Base-by-base conservation (phyloP, 2,797 vertebrate species). In the Geotrypetes seraphini region DNA sequence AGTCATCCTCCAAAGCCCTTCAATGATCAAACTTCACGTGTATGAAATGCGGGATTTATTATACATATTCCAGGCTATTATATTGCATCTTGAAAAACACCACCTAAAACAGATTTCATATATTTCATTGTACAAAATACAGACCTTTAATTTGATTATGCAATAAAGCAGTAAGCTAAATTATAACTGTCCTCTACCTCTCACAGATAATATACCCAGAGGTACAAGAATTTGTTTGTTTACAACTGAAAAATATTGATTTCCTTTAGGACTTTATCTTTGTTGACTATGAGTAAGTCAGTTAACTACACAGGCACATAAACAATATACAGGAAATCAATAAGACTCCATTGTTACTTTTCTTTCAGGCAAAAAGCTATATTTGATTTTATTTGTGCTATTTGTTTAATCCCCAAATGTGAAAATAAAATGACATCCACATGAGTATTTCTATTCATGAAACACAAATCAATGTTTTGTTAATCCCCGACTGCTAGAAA, bases 241-340 rank as follows among this genome's bases (percentile, higher is more conserved):
- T 57, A 20, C 41, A 33, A 45, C 45, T 41, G 22, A 49, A 56
- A 56, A 47, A 11, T 29, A 66, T 52, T 54, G 43, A 58, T 69
- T 62, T 69, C 34, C 57, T 54, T 54, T 50, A 60, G 43, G 44
- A 56, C 32, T 42, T 50, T 3, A 2, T 38, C 16, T 13, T 44
- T 43, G 17, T 28, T 54, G 26, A 40, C 19, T 50, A 25, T 38
- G 25, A 47, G 36, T 35, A 32, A 38, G 17, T 46, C 13, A 5
- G 36, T 50, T 54, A 53, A 31, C 39, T 57, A 51, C 5, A 22
- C 4, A 8, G 38, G 47, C 20, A 3, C 1, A 26, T 53, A 12
- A 46, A 28, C 15, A 43, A 28, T 19, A 16, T 20, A n/a, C n/a
- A n/a, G n/a, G n/a, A 12, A 29, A 28, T 36, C 34, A 39, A 36